Conservation (phyloP, 2,888 invertebrate genomes). For the Spilosoma lubricipeda region DNA sequence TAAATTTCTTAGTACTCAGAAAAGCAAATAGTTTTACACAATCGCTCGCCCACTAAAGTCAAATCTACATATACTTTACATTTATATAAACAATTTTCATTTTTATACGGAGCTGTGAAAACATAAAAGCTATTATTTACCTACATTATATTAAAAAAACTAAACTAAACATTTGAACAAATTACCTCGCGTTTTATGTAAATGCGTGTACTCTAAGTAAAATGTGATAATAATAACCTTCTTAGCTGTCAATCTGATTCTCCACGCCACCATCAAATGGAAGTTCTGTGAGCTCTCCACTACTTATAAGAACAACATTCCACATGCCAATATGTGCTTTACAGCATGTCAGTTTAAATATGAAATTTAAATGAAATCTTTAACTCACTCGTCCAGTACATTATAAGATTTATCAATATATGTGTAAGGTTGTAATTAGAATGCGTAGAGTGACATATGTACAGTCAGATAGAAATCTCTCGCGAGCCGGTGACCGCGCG, state of each 20-base stretch:
- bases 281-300: constrained; percentile 67
- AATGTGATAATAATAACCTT: constrained; percentile 85
- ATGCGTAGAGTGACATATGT: constrained; percentile 38
- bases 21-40: constrained; percentile 15
- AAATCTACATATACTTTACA: constrained; percentile 14
- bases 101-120: constrained; percentile 25
- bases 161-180: constrained; percentile 64
- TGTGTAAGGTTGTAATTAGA: constrained; percentile 56
- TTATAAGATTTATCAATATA: constrained; percentile 39
- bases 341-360: constrained; percentile 53
- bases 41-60: constrained; percentile 4
- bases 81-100: constrained; percentile 13
- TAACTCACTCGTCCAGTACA: constrained; percentile 20
- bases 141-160: constrained; percentile 35
- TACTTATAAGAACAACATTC: constrained; percentile 47
- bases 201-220: constrained; percentile 73
- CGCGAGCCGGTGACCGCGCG: constrained; percentile 74
- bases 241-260: constrained; percentile 83
- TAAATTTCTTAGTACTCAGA: constrained; percentile 6
- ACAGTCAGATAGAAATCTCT: constrained; percentile 79
- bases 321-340: constrained; percentile 59
- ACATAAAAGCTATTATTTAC: constrained; percentile 40
- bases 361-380: constrained; percentile 57
- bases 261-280: constrained; percentile 78
- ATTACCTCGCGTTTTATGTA: constrained; percentile 72